Evolutionary conservation across 1,140 invertebrate species (phyloP).

Genomic region (Homalodisca vitripennis): DNA sequence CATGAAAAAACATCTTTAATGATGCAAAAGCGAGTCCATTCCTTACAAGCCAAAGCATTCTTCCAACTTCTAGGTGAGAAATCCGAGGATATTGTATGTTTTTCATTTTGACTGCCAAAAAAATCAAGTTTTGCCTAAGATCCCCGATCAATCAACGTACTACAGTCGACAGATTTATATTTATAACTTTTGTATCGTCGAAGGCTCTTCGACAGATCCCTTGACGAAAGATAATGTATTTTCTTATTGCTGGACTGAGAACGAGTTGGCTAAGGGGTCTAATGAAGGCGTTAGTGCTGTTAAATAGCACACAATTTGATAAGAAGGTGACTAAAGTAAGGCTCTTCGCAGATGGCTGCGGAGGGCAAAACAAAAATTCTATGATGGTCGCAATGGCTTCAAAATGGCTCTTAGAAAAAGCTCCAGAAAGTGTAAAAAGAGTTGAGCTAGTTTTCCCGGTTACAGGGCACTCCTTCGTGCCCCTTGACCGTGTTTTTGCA

Average conservation of each 20-base stretch:
- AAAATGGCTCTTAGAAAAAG: slow-evolving; percentile 39
- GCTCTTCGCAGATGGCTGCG: slow-evolving; percentile 43
- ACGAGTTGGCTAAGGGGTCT: slow-evolving; percentile 37
- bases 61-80: too few relatives aligned
- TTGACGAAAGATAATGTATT: slow-evolving; percentile 40
- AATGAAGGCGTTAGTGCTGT: slow-evolving; percentile 45
- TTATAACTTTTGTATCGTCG: slow-evolving; percentile 46
- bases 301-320: slow-evolving; percentile 36
- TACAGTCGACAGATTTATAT: slow-evolving; percentile 46
- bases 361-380: slow-evolving; percentile 44
- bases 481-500: slow-evolving; percentile 44
- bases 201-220: slow-evolving; percentile 42
- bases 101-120: slow-evolving; percentile 48
- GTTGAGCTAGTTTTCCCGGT: too few relatives aligned
- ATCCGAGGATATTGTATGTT: slow-evolving; percentile 35
- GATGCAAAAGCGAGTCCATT: slow-evolving; percentile 43
- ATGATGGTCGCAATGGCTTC: slow-evolving; percentile 41
- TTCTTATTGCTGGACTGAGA: slow-evolving; percentile 44
- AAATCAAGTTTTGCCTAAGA: slow-evolving; percentile 44
- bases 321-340: slow-evolving; percentile 37
- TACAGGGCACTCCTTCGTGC: slow-evolving; percentile 44
- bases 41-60: too few relatives aligned
- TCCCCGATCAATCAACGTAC: slow-evolving; percentile 44
- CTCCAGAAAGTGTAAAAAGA: slow-evolving; percentile 37
- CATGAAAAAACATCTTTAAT: slow-evolving; percentile 37